Evolutionary conservation across 2,113 vertebrate genomes (phyloP), one percentile per base, ranked within the genome.

Genomic region (Apus apus): DNA sequence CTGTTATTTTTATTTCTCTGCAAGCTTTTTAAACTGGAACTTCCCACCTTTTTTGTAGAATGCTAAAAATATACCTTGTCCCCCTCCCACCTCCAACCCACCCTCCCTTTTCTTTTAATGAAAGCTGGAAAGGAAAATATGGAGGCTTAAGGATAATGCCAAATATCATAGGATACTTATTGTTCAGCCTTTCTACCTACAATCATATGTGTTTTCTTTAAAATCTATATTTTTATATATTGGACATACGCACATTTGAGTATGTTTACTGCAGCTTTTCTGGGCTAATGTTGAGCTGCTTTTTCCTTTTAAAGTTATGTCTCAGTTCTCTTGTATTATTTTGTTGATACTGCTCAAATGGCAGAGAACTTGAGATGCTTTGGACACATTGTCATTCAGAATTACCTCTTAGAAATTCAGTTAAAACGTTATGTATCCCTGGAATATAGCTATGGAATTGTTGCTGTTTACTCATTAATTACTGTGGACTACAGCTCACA

Each of bases 381-480:
- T 81, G 89, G 54, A 36, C 70, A 23, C 82, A 87, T 56, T 11
- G 30, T 51, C 79, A 57, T 27, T 90, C 56, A 32, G 67, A 91
- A 74, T 90, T 43, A 20, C 60, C 53, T 84, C 87, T 90, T 76
- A 72, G 87, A 86, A 70, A 77, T 58, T 66, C 46, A 30, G 87
- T 71, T 62, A 71, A 29, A 86, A 58, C 60, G 46, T 65, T 32
- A 68, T 50, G 36, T 82, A 83, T 80, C 64, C 4, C 0, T 60
- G 16, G 75, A 89, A 62, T 3, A 85, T 70, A 73, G 87, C 92
- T 74, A 27, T 85, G 93, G 82, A 73, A 57, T 73, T 46, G 75
- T 21, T 77, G 91, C 57, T 89, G 74, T 91, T 97, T 95, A 77
- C 92, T 91, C 6, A 2, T 95, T 96, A 96, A 85, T 93, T 88